A percentile compares a stretch with the other conserved stretches of the same genome.
Conservation (phyloP, 2,113 vertebrate genomes). For the Hyla sarda region DNA sequence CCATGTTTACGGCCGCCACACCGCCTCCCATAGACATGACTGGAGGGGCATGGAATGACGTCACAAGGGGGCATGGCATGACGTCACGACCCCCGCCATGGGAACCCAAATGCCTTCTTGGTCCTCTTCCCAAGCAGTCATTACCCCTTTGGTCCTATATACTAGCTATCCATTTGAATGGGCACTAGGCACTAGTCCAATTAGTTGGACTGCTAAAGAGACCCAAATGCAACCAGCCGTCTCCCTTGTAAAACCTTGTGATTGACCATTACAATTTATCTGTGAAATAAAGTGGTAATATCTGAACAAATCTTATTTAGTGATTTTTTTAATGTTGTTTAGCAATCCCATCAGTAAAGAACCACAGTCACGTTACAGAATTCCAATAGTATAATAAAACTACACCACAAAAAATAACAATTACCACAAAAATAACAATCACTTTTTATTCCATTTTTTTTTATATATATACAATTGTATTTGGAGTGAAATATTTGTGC, state of each 20-base stretch:
- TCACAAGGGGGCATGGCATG: no score
- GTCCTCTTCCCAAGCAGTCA: no score
- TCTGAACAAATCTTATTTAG: no score
- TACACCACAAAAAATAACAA: background rate
- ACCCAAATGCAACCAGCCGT: background rate
- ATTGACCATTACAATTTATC: background rate
- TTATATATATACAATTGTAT: background rate
- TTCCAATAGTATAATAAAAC: background rate
- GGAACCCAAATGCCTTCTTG: no score
- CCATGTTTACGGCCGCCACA: no score
- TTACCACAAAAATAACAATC: background rate
- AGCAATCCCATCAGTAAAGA: background rate
- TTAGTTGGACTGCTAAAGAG: background rate
- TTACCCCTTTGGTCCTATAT: no score
- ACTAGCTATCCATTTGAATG: background rate
- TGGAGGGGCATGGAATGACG: no score
- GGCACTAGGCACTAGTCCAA: background rate
- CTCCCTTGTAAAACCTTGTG: background rate
- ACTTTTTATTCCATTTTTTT: background rate
- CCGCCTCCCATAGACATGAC: no score
- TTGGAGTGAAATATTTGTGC: background rate
- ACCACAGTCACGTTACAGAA: background rate
- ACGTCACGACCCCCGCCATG: no score
- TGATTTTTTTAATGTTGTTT: background rate
- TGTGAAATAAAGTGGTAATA: background rate